These are phyloP conservation scores for Dendrolimus pini DNA, from an alignment of 2,888 invertebrate species.

Conservation along the genomic window DNA sequence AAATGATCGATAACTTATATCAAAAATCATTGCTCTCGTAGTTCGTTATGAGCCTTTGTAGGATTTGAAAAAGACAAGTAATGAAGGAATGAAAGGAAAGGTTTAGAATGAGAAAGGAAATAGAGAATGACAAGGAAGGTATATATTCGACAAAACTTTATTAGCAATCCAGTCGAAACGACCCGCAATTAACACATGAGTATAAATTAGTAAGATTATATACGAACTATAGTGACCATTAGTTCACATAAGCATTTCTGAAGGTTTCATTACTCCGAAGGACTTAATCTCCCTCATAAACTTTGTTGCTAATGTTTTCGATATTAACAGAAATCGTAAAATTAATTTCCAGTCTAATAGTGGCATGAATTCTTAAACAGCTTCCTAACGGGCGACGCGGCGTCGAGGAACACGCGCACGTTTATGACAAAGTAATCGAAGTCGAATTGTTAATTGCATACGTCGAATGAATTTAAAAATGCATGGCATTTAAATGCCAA, in stretches of 20 bases:
- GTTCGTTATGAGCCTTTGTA: too few relatives aligned
- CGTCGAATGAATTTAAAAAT: constrained; percentile 70
- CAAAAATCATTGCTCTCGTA: too few relatives aligned
- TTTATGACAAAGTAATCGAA: constrained; percentile 71
- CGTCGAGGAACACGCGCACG: constrained; percentile 38
- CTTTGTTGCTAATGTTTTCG: constrained; percentile 38
- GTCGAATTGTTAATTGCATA: constrained; percentile 67
- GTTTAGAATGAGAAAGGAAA: too few relatives aligned
- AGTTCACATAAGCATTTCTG: background rate
- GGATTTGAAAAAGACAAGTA: too few relatives aligned
- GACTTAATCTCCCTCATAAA: constrained; percentile 38
- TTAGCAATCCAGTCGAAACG: too few relatives aligned
- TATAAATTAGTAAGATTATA: background rate
- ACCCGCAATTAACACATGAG: background rate
- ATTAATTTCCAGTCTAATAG: constrained; percentile 44
- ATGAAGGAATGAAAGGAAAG: too few relatives aligned
- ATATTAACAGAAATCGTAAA: constrained; percentile 50
- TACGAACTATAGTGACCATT: background rate
- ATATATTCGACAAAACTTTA: too few relatives aligned
- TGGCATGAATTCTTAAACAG: constrained; percentile 45
- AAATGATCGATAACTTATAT: too few relatives aligned
- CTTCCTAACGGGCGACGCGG: constrained; percentile 44
- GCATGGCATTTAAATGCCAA: constrained; percentile 76
- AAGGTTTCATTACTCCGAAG: constrained; percentile 13
- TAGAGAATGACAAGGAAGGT: too few relatives aligned